Base-by-base conservation (phyloP, 2,888 invertebrate genomes). In the Melanostoma mellinum region DNA sequence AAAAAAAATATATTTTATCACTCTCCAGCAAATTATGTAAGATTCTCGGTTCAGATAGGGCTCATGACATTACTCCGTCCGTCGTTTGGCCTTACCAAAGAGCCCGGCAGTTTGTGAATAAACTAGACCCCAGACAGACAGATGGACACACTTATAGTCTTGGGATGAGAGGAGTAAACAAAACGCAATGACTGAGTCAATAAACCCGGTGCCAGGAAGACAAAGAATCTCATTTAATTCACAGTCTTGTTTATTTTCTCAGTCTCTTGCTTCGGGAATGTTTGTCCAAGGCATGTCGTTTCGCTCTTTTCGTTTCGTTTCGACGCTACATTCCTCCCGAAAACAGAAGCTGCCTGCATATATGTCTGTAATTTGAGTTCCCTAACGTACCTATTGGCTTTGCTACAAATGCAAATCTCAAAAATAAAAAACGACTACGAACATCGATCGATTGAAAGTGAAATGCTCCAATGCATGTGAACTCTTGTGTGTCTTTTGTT, bases 161-260 rank as follows among this genome's bases (percentile, higher is more conserved):
- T 52, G 36, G 38, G 33, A 52, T 33, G 53, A 56, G 63, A 48
- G 8, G 33, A 61, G 68, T 73, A 82, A 72, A 82, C 77, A 73
- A 77, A 76, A 72, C 56, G 77, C 76, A 81, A 55, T 61, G 72
- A 44, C 81, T 63, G 58, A 78, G 73, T 78, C 78, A 82, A 82
- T 53, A 82, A 78, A 74, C 78, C 33, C 53, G 46, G 50, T 56
- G 56, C 56, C 67, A 53, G 68, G 48, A 78, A 82, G 82, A 82
- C 82, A 82, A 78, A 82, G 82, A 82, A 73, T 78, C 78, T 78
- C 68, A 78, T 82, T 82, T 82, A 82, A 82, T 82, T 77, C 58
- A 53, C 42, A 74, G 68, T 78, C 58, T 71, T 84, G 75, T 84
- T 79, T 84, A 67, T 79, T 79, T 79, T 75, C 58, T 9, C 40